These are phyloP conservation scores for Phyllotis vaccarum DNA, from an alignment of 2,797 vertebrate species.

Conservation along the genomic window DNA sequence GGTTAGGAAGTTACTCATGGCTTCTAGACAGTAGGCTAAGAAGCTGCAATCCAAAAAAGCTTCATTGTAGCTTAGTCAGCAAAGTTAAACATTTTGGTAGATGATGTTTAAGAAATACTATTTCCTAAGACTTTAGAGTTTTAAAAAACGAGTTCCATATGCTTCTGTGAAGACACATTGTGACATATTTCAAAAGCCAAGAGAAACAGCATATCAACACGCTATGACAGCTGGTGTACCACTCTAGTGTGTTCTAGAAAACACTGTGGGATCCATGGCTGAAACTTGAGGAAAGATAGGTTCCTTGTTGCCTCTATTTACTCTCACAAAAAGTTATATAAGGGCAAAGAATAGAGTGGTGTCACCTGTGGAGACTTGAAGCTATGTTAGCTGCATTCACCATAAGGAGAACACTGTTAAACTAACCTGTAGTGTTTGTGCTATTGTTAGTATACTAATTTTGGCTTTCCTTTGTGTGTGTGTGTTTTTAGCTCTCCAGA, in stretches of 20 bases:
- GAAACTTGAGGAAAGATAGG: background rate
- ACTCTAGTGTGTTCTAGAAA: background rate
- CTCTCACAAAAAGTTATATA: background rate
- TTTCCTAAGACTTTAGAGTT: constrained; percentile 25
- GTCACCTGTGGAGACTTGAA: background rate
- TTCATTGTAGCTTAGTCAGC: constrained; percentile 11
- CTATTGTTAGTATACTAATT: background rate
- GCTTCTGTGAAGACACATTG: constrained; percentile 46
- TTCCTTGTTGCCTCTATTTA: background rate
- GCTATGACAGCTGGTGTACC: background rate
- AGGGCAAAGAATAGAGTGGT: background rate
- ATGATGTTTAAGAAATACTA: constrained; percentile 37
- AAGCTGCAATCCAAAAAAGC: constrained; percentile 34
- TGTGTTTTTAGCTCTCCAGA: background rate
- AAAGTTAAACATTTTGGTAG: constrained; percentile 17
- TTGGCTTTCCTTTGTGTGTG: background rate
- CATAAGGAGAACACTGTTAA: background rate
- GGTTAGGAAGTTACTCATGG: background rate
- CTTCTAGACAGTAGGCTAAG: background rate
- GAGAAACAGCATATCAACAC: background rate
- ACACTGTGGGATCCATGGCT: background rate
- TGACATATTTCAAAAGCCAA: constrained; percentile 49
- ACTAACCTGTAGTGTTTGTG: background rate
- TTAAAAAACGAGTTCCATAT: constrained; percentile 27
- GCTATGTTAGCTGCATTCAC: background rate